Percentiles rank a stretch among this genome's conserved stretches.
Evolutionary conservation across 2,888 invertebrate species (phyloP).

Genomic region (Rotaria socialis): DNA sequence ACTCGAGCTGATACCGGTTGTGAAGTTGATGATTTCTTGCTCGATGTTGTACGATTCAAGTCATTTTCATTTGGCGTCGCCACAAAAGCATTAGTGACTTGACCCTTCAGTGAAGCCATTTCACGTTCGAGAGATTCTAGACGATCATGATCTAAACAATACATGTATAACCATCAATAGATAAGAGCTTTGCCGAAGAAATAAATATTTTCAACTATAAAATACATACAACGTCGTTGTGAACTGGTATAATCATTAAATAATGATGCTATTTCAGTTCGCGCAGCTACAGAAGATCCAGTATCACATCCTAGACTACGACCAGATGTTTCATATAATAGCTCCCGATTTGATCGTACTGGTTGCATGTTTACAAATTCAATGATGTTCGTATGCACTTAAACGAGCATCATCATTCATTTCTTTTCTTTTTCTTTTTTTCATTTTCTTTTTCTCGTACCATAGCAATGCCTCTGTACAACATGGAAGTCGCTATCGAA

Average conservation of each 20-base stretch:
- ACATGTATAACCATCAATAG: not conserved
- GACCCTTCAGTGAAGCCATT: not conserved
- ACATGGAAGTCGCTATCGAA: not conserved
- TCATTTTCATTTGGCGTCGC: not conserved
- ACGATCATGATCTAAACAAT: conserved; percentile 4
- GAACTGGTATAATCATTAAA: not conserved
- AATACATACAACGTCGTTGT: not conserved
- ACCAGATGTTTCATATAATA: not conserved
- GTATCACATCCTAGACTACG: not conserved
- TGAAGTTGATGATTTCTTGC: not conserved
- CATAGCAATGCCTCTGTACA: not conserved
- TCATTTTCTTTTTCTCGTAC: not conserved
- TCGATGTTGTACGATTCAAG: not conserved
- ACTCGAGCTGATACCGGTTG: not conserved
- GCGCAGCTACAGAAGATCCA: not conserved
- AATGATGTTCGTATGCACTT: not conserved
- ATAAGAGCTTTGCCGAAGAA: not conserved
- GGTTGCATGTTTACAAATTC: not conserved
- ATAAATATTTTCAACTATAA: too few relatives aligned
- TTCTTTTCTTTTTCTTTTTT: not conserved
- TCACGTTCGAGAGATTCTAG: conserved; percentile 9
- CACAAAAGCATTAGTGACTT: not conserved
- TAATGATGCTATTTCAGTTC: not conserved
- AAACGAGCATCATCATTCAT: not conserved
- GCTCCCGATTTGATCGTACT: not conserved